Percentiles rank a stretch among this genome's conserved stretches.
phyloP scores from a whole-genome alignment of 2,888 invertebrate genomes.

The Cyrtodaria siliqua region DNA sequence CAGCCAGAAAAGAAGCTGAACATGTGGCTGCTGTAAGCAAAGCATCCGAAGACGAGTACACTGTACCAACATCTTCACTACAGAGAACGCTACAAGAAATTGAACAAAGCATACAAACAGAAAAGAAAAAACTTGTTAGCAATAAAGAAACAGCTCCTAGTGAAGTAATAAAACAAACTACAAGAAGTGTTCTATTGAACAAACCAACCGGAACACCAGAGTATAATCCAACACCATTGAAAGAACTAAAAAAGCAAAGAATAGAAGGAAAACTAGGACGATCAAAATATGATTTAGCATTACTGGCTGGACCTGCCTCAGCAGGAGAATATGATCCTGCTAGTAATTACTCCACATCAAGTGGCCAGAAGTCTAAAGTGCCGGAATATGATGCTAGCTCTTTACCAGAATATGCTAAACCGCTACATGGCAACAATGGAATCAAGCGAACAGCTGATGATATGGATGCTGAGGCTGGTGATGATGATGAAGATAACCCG shows the following conservation, averaged over 20 bases:
- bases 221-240: slow-evolving; percentile 79
- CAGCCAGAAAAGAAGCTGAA: slow-evolving; percentile 46
- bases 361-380: not conserved
- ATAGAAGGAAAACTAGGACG: slow-evolving; percentile 24
- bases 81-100: slow-evolving; percentile 55
- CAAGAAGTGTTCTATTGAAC: slow-evolving; percentile 20
- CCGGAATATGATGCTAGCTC: not conserved
- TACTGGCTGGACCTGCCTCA: slow-evolving; percentile 51
- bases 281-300: slow-evolving; percentile 58
- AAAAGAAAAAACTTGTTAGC: slow-evolving; percentile 45
- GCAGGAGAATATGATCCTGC: slow-evolving; percentile 81
- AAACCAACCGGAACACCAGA: slow-evolving; percentile 67
- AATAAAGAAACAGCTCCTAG: slow-evolving; percentile 8
- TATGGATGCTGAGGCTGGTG: slow-evolving; percentile 37
- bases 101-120: slow-evolving; percentile 54
- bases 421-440: slow-evolving; percentile 24
- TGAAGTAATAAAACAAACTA: slow-evolving; percentile 12
- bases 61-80: slow-evolving; percentile 45
- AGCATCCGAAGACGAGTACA: slow-evolving; percentile 29
- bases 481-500: slow-evolving; percentile 39
- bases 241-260: slow-evolving; percentile 64
- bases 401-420: slow-evolving; percentile 54
- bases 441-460: slow-evolving; percentile 50
- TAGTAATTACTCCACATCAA: slow-evolving; percentile 58
- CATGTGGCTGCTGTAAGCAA: not conserved